These are phyloP conservation scores for Chrysina gloriosa DNA, from an alignment of 2,888 invertebrate species.

Conservation along the genomic window DNA sequence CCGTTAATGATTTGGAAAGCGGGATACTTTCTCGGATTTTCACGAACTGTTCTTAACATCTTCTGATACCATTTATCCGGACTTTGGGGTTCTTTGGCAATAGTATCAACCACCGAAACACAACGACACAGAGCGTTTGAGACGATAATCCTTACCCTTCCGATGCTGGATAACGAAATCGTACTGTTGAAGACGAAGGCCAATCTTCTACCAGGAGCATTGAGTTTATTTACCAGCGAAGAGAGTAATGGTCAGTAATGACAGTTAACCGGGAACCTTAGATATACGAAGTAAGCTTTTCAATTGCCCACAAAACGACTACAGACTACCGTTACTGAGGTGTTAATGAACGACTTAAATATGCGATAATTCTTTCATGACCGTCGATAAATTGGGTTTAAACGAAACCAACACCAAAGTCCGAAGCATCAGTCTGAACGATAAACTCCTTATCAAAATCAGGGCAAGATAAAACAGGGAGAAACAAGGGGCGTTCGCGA, in stretches of 20 bases:
- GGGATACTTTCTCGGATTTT: background rate
- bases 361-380: conserved; percentile 46
- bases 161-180: conserved; percentile 45
- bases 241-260: conserved; percentile 24
- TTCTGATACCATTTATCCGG: background rate
- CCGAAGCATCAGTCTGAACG: conserved; percentile 50
- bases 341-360: conserved; percentile 43
- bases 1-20: background rate
- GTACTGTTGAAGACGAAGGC: conserved; percentile 43
- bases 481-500: conserved; percentile 32
- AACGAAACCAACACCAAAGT: conserved; percentile 48
- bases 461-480: conserved; percentile 41
- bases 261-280: conserved; percentile 28
- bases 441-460: conserved; percentile 43
- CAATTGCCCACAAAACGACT: conserved; percentile 47
- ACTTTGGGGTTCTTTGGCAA: background rate
- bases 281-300: conserved; percentile 38
- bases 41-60: background rate
- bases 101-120: conserved; percentile 11
- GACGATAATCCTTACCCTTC: conserved; percentile 46
- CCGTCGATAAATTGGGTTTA: conserved; percentile 43
- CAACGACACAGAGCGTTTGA: conserved; percentile 46
- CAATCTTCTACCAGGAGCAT: conserved; percentile 39
- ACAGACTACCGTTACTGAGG: conserved; percentile 45
- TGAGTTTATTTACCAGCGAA: conserved; percentile 39